Evolutionary conservation across 2,113 vertebrate species (phyloP).

Genomic region (Vulpes lagopus): DNA sequence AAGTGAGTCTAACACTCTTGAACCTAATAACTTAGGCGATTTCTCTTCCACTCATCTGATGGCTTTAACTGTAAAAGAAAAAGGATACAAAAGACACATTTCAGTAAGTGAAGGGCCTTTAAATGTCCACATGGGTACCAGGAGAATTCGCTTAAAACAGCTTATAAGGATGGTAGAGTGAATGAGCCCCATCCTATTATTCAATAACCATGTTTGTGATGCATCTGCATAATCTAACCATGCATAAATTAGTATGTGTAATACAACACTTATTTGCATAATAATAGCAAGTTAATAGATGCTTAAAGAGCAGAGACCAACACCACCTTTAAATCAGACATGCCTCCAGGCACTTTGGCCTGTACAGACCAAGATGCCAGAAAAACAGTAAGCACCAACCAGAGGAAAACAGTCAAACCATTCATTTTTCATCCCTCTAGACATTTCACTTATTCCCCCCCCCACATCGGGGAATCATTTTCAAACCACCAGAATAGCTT

Average conservation of each 20-base stretch:
- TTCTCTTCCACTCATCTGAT: not conserved
- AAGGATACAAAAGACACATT: slow-evolving; percentile 68
- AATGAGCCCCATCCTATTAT: slow-evolving; percentile 90
- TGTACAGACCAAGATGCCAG: slow-evolving; percentile 90
- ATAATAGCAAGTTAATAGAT: slow-evolving; percentile 99
- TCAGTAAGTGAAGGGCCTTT: slow-evolving; percentile 70
- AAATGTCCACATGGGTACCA: slow-evolving; percentile 76
- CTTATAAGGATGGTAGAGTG: slow-evolving; percentile 85
- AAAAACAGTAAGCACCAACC: slow-evolving; percentile 87
- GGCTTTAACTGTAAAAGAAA: slow-evolving; percentile 62
- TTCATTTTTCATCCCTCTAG: slow-evolving; percentile 82
- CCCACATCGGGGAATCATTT: slow-evolving; percentile 76
- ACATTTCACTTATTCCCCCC: slow-evolving; percentile 71
- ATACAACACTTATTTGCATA: slow-evolving; percentile 99
- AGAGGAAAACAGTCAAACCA: slow-evolving; percentile 80
- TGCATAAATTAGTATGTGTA: slow-evolving; percentile 99
- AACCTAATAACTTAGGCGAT: not conserved
- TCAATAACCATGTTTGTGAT: slow-evolving; percentile 94
- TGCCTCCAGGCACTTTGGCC: slow-evolving; percentile 94
- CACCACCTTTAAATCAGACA: slow-evolving; percentile 98
- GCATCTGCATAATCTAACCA: slow-evolving; percentile 95
- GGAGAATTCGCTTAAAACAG: slow-evolving; percentile 84
- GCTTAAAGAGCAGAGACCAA: slow-evolving; percentile 98
- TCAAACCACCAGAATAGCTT: slow-evolving; percentile 77
- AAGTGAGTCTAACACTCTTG: not conserved